Percentiles rank a stretch among this genome's conserved stretches.
Conservation (phyloP, 1,140 invertebrate genomes). For the Acromyrmex charruanus region DNA sequence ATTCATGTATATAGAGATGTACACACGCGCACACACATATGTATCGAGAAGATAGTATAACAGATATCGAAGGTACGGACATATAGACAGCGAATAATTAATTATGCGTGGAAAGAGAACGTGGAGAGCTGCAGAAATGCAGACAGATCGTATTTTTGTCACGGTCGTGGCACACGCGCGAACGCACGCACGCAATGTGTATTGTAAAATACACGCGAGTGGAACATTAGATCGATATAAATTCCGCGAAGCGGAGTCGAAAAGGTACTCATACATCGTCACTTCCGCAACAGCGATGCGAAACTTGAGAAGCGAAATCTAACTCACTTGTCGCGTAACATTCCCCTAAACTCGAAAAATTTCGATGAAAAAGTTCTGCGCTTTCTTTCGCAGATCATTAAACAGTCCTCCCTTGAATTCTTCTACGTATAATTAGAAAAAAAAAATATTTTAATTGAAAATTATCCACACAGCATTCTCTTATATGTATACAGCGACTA, state of each 20-base stretch:
- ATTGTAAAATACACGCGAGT: not conserved
- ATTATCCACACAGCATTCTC: not conserved
- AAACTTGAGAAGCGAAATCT: constrained; percentile 20
- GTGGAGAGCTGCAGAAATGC: constrained; percentile 59
- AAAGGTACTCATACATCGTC: constrained; percentile 11
- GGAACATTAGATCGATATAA: constrained; percentile 14
- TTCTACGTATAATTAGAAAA: not conserved
- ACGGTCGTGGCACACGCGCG: constrained; percentile 51
- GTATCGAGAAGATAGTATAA: constrained; percentile 61
- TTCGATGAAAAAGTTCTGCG: not conserved
- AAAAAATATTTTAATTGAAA: not conserved
- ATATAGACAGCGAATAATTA: constrained; percentile 70
- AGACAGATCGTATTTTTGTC: constrained; percentile 26
- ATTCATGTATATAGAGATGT: constrained; percentile 66
- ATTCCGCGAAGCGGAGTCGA: not conserved
- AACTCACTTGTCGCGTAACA: not conserved
- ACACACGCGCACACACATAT: constrained; percentile 58
- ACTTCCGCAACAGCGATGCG: not conserved
- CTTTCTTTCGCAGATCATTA: not conserved
- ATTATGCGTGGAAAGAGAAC: constrained; percentile 69
- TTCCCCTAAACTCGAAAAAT: not conserved
- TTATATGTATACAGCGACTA: too few species aligned
- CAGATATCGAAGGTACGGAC: constrained; percentile 67
- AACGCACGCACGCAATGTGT: constrained; percentile 52
- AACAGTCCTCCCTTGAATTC: not conserved